Percentiles rank a stretch among this genome's conserved stretches.
These are phyloP conservation scores for Choloepus didactylus DNA, from an alignment of 2,797 vertebrate species.

Conservation along the genomic window DNA sequence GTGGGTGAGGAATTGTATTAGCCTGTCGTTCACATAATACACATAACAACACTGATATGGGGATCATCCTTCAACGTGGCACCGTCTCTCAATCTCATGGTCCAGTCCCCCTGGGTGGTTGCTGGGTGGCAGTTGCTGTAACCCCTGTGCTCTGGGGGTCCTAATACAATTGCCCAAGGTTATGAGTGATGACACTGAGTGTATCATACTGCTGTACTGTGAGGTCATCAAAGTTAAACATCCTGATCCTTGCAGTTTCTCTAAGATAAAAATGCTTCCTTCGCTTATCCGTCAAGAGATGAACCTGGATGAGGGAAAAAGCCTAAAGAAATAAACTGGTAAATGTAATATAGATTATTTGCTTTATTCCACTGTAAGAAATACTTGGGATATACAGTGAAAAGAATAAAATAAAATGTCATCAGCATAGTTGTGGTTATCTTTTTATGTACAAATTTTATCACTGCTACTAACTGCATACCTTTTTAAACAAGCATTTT, in stretches of 20 bases:
- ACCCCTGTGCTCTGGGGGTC: background rate
- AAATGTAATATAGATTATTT: background rate
- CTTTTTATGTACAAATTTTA: background rate
- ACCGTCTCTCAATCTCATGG: constrained; percentile 30
- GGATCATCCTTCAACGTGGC: constrained; percentile 8
- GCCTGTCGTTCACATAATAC: constrained; percentile 48
- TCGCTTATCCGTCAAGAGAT: background rate
- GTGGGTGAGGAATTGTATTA: constrained; percentile 20
- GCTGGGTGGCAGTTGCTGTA: constrained; percentile 8
- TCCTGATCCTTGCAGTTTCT: background rate
- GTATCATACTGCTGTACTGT: background rate
- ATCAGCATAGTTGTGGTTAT: background rate
- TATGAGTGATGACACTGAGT: constrained; percentile 30
- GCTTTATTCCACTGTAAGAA: constrained; percentile 9
- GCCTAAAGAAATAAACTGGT: background rate
- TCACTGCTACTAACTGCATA: background rate
- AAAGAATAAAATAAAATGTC: constrained; percentile 42
- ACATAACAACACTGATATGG: background rate
- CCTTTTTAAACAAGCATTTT: constrained; percentile 9
- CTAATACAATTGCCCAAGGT: background rate
- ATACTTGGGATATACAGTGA: background rate
- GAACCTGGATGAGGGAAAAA: background rate
- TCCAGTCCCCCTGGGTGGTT: background rate
- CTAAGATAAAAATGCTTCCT: constrained; percentile 37
- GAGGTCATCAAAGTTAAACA: background rate